phyloP scores from a whole-genome alignment of 2,113 vertebrate genomes.

The Uria aalge region DNA sequence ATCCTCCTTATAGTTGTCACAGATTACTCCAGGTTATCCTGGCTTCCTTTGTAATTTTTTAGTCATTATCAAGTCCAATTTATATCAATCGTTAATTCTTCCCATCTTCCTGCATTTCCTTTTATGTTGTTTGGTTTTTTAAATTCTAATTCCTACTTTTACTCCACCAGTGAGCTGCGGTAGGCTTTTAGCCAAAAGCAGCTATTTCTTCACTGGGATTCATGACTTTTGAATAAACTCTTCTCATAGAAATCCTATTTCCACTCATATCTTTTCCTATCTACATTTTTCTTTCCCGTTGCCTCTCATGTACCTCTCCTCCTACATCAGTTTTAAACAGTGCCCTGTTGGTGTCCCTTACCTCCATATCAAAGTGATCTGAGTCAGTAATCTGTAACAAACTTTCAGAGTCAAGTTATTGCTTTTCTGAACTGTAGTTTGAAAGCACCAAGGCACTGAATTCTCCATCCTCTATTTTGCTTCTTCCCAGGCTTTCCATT shows the following conservation, averaged over 20 bases:
- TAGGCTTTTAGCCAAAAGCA: neutral
- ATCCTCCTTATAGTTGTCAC: neutral
- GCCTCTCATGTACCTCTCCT: neutral
- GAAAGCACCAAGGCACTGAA: neutral
- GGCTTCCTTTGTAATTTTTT: neutral
- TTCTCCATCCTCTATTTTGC: neutral
- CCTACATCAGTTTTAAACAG: neutral
- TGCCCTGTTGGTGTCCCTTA: neutral
- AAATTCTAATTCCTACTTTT: neutral
- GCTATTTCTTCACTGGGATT: neutral
- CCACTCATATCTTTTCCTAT: neutral
- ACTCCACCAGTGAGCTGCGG: neutral
- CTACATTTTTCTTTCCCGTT: neutral
- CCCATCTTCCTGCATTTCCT: neutral
- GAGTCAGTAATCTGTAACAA: conserved; percentile 11
- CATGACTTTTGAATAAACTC: neutral
- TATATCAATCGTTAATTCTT: neutral
- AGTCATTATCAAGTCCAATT: neutral
- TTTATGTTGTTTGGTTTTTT: neutral
- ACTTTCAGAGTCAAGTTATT: neutral
- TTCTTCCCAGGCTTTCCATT: neutral
- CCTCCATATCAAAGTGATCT: conserved; percentile 22
- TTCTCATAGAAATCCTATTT: neutral
- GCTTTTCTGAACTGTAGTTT: neutral
- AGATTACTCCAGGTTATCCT: neutral